Evolutionary conservation across 2,797 vertebrate species (phyloP).

Genomic region (Aplochiton taeniatus): DNA sequence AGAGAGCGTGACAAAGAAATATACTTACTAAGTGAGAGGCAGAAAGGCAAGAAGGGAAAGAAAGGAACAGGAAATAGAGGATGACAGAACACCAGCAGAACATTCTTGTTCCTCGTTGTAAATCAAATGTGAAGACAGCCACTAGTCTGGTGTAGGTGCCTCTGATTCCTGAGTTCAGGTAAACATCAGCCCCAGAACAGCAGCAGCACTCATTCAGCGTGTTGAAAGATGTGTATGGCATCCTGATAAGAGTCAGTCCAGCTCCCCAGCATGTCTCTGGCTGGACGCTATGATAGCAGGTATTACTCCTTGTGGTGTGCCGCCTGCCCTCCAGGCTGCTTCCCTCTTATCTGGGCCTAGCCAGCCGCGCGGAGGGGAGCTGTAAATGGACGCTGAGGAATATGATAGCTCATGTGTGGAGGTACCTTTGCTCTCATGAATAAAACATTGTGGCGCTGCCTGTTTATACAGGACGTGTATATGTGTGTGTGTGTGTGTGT

Average conservation of each 20-base stretch:
- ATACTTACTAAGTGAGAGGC: too few species aligned
- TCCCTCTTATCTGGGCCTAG: constrained; percentile 71
- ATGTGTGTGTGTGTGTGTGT: background rate
- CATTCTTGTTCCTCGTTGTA: too few species aligned
- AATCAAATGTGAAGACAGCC: constrained; percentile 4
- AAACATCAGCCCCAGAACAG: constrained; percentile 41
- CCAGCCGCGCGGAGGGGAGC: constrained; percentile 68
- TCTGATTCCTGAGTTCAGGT: constrained; percentile 35
- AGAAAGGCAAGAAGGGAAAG: too few species aligned
- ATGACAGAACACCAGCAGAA: too few species aligned
- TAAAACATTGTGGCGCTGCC: constrained; percentile 74
- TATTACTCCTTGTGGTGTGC: constrained; percentile 69
- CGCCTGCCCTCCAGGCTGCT: constrained; percentile 69
- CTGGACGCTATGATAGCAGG: constrained; percentile 68
- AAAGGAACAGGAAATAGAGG: too few species aligned
- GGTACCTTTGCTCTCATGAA: constrained; percentile 68
- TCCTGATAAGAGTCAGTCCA: constrained; percentile 69
- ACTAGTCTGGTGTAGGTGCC: constrained; percentile 27
- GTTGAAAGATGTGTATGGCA: constrained; percentile 60
- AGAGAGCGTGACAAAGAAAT: constrained; percentile 15
- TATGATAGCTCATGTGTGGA: constrained; percentile 72
- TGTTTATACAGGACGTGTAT: constrained; percentile 46
- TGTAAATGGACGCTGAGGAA: constrained; percentile 67
- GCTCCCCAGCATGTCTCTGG: constrained; percentile 69
- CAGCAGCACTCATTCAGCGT: constrained; percentile 38